A percentile compares a stretch with the other conserved stretches of the same genome.
These are phyloP conservation scores for Sicus ferrugineus DNA, from an alignment of 2,888 invertebrate species.

Conservation along the genomic window DNA sequence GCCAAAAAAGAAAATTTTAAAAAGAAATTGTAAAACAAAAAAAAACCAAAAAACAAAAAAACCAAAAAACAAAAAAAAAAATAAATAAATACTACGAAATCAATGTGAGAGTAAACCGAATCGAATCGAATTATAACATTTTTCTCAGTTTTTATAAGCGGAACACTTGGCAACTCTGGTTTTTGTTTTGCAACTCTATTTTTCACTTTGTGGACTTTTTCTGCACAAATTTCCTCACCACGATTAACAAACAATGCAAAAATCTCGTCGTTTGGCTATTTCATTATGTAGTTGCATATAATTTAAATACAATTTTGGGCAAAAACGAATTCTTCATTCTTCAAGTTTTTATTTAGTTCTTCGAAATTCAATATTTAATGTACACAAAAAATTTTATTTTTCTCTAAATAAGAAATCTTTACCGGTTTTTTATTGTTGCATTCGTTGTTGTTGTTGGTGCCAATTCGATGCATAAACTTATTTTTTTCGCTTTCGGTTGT, in stretches of 20 bases:
- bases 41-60: neutral
- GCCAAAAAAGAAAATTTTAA: neutral
- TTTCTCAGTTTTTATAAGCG: neutral
- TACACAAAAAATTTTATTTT: no score
- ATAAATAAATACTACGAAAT: neutral
- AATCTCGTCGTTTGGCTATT: neutral
- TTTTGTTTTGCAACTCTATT: neutral
- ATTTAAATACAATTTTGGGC: no score
- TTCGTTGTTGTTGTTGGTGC: neutral
- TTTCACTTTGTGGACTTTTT: neutral
- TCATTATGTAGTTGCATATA: no score
- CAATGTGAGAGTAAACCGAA: neutral
- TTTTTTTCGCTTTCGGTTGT: no score
- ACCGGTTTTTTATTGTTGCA: constrained; percentile 10
- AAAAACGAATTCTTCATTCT: no score
- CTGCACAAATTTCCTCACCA: no score
- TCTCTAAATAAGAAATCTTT: neutral
- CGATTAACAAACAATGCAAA: neutral
- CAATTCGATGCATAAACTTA: no score
- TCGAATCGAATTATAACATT: neutral
- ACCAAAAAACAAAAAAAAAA: neutral
- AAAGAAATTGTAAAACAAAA: constrained; percentile 1
- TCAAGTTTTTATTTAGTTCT: no score
- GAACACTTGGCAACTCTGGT: neutral
- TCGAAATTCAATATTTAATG: no score